Base-by-base conservation (phyloP, 2,888 invertebrate genomes). In the Drosophila barbarae region DNA sequence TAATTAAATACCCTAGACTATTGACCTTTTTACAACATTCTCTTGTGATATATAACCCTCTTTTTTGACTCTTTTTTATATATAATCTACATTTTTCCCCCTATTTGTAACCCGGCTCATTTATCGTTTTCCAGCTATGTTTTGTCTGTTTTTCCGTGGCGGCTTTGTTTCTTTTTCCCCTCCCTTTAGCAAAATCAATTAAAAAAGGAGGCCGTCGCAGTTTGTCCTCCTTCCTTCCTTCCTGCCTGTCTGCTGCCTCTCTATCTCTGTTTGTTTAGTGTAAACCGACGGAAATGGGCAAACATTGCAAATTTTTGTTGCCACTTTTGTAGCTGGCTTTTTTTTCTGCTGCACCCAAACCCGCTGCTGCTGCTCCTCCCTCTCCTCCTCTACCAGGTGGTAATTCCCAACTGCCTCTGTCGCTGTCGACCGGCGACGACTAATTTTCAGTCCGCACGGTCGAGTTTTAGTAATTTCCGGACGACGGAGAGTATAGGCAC, bases 391-490 rank as follows among this genome's bases (percentile, higher is more conserved):
- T 12, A 36, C 52, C 69, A 69, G 60, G 58, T 79, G 63, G 56
- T 79, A 79, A 77, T 69, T 47, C 63, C 50, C 63, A 42, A n/a
- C 34, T 52, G 41, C 41, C 57, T 18, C 51, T 15, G 12, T 34
- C 15, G 28, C n/a, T 12, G 13, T 13, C 23, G 34, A 42, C 59
- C 28, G n/a, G 34, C 42, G 42, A 12, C 54, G 50, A 65, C 77
- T 74, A 70, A 77, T 77, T 77, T 76, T 56, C 21, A 36, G 64
- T 46, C 57, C 66, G 61, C 38, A 65, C 71, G 63, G 41, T 58
- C 58, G 68, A 75, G 71, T 75, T 77, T 77, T 64, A 53, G 41
- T 15, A 77, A 77, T 78, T 78, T 76, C 76, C 76, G 53, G 68
- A 12, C 34, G 53, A 36, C 18, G 23, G 3, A 35, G 53, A 66